Base-by-base conservation (phyloP, 2,113 vertebrate species). In the Jacana jacana region DNA sequence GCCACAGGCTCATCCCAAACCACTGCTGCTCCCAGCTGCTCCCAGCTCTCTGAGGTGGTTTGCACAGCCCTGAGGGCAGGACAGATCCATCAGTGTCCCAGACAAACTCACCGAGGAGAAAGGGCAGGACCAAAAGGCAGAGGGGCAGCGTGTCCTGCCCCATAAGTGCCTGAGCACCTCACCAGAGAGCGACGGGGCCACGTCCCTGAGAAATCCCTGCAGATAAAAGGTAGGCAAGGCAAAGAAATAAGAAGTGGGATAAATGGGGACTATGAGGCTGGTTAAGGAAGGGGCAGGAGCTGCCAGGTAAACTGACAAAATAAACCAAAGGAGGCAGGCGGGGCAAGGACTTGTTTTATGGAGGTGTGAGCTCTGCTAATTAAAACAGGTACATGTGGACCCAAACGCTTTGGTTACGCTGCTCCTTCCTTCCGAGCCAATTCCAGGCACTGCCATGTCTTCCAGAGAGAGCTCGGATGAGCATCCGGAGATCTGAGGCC, bases 311-410 rank as follows among this genome's bases (percentile, higher is more conserved):
- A 37, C 19, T 1, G 2, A 30, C 44, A 64, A 28, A 78, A 88
- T 24, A 48, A 57, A 44, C 54, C 54, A 33, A 31, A 28, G 63
- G 70, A 94, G 57, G 40, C 72, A 44, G 2, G 2, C 24, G 55
- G 75, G 57, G 64, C 48, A 49, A 81, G 39, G 89, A 42, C 1
- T 3, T 44, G 52, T 52, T 97, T 96, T 92, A 93, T 72, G 40
- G 78, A 31, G 0, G 0, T 16, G 31, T 18, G 39, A 79, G 84
- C 40, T 0, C 0, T 16, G 44, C 54, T 42, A 9, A 22, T 69
- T 49, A 52, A 20, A 77, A 39, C 0, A 37, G 23, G 51, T 4
- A 7, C 0, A 28, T 5, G n/a, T 13, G 52, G 24, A 40, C 3
- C 1, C 5, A 57, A 69, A n/a, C 5, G 2, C 81, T 88, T 83